Conservation (phyloP, 2,113 vertebrate genomes). For the Caretta caretta region DNA sequence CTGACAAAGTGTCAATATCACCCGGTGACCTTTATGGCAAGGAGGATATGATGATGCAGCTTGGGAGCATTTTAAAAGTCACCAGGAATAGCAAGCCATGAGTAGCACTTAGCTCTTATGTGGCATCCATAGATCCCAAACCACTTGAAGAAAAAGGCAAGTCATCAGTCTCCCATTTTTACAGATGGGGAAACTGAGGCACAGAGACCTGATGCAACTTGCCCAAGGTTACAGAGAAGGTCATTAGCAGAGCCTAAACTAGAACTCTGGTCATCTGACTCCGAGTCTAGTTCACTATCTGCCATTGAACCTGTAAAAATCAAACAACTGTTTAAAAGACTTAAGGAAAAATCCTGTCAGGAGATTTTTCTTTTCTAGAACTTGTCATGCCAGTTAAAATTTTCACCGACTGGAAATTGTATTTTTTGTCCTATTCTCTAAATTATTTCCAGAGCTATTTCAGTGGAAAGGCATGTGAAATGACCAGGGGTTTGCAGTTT, state of each 20-base stretch:
- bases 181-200: background rate
- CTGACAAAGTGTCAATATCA: background rate
- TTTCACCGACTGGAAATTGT: background rate
- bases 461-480: background rate
- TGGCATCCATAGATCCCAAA: background rate
- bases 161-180: background rate
- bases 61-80: background rate
- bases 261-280: background rate
- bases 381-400: background rate
- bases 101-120: accelerated
- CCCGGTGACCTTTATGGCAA: background rate
- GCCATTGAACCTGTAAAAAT: background rate
- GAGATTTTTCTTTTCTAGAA: background rate
- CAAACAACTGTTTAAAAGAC: background rate
- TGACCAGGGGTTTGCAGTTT: background rate
- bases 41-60: background rate
- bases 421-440: background rate
- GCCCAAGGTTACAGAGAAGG: background rate
- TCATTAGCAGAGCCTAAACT: background rate
- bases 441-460: background rate
- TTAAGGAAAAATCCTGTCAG: background rate
- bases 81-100: background rate
- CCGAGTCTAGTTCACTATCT: background rate
- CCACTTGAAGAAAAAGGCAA: background rate
- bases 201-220: background rate